A percentile compares a stretch with the other conserved stretches of the same genome.
phyloP scores from a whole-genome alignment of 2,797 vertebrate genomes.

The Sebastes nivosus region DNA sequence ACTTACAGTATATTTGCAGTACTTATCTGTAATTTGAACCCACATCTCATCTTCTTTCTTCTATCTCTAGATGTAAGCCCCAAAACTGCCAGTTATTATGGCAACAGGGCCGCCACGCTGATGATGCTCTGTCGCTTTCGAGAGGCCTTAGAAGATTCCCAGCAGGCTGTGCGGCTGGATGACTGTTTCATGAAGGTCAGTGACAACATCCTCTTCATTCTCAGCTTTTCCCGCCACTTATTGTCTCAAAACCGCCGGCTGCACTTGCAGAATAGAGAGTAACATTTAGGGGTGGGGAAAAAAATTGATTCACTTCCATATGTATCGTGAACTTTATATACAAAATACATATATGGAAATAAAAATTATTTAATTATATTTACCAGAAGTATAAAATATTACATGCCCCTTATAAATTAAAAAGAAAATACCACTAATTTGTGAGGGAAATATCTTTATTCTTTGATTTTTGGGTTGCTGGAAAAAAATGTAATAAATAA shows the following conservation, averaged over 20 bases:
- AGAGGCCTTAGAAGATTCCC: constrained; percentile 93
- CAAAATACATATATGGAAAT: too few species aligned
- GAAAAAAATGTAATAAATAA: too few species aligned
- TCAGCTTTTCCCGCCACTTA: background rate
- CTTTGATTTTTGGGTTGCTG: too few species aligned
- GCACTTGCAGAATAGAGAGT: background rate
- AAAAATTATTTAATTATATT: too few species aligned
- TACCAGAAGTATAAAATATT: too few species aligned
- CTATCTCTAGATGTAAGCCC: constrained; percentile 85
- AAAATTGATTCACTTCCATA: too few species aligned
- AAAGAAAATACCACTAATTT: too few species aligned
- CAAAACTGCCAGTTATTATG: constrained; percentile 94
- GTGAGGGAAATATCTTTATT: too few species aligned
- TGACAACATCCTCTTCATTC: background rate
- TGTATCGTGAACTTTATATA: too few species aligned
- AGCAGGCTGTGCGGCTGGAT: constrained; percentile 93
- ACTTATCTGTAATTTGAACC: background rate
- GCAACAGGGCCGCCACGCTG: constrained; percentile 94
- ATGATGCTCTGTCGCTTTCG: constrained; percentile 93
- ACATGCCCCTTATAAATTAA: too few species aligned
- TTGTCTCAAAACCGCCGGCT: background rate
- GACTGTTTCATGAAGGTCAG: constrained; percentile 92
- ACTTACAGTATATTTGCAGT: background rate
- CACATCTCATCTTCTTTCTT: background rate
- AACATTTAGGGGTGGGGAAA: too few species aligned